These are phyloP conservation scores for Diachasmimorpha longicaudata DNA, from an alignment of 1,140 invertebrate species.

Conservation along the genomic window DNA sequence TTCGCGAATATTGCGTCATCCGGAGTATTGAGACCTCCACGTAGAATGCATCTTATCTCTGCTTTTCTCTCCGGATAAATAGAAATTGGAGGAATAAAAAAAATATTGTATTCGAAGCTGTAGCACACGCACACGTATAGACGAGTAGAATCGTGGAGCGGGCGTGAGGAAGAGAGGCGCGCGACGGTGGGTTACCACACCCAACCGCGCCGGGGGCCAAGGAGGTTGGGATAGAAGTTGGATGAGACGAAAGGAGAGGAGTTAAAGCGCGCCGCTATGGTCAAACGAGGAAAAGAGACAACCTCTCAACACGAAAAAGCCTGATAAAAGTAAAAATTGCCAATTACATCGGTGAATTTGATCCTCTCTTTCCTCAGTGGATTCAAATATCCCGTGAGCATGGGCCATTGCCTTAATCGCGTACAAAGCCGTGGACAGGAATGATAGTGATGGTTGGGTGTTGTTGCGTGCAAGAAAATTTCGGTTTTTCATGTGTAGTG, in stretches of 20 bases:
- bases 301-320: background rate
- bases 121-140: too few relatives aligned
- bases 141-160: slow-evolving; percentile 25
- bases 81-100: too few relatives aligned
- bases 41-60: too few relatives aligned
- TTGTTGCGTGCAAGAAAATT: too few relatives aligned
- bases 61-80: too few relatives aligned
- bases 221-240: slow-evolving; percentile 19
- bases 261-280: background rate
- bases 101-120: too few relatives aligned
- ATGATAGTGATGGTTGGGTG: too few relatives aligned
- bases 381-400: too few relatives aligned
- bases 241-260: slow-evolving; percentile 25
- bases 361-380: background rate
- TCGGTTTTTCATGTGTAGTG: too few relatives aligned
- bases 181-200: slow-evolving; percentile 62
- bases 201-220: slow-evolving; percentile 55
- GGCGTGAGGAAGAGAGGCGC: slow-evolving; percentile 33
- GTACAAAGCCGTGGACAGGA: background rate
- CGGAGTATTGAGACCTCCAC: too few relatives aligned
- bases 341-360: background rate
- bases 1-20: too few relatives aligned
- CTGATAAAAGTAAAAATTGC: background rate
- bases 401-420: too few relatives aligned
- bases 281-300: slow-evolving; percentile 6